Evolutionary conservation across 35 echinoderm and acorn worm species (phyloP).

Genomic region (Lytechinus pictus): DNA sequence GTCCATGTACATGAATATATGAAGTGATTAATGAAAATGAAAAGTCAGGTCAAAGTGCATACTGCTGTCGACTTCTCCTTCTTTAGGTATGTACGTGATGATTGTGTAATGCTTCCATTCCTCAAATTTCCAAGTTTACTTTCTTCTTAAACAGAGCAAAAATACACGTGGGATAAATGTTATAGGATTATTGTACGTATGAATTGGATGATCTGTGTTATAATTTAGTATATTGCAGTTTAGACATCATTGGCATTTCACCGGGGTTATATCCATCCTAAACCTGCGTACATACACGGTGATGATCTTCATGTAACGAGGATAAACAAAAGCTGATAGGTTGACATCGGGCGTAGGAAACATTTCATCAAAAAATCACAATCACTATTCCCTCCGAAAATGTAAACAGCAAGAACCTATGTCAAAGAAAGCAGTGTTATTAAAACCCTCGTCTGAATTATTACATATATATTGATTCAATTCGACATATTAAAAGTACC

Average conservation of each 20-base stretch:
- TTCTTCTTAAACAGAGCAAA: too few species aligned
- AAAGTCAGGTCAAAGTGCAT: too few species aligned
- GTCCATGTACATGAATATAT: too few species aligned
- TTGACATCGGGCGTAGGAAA: background rate
- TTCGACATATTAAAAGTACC: background rate
- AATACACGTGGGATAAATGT: too few species aligned
- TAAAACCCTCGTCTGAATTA: background rate
- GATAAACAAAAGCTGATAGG: background rate
- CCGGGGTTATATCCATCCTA: background rate
- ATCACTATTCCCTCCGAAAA: background rate
- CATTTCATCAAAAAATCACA: slow-evolving; percentile 7
- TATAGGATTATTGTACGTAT: too few species aligned
- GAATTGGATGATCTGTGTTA: too few species aligned
- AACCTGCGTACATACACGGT: background rate
- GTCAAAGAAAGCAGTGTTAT: background rate
- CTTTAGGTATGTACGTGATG: too few species aligned
- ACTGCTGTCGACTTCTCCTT: too few species aligned
- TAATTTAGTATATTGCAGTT: background rate
- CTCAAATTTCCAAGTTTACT: too few species aligned
- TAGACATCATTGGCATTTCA: background rate
- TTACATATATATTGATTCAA: background rate
- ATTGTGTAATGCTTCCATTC: too few species aligned
- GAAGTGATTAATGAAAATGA: too few species aligned
- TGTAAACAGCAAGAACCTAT: background rate
- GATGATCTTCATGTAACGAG: background rate